Conservation (phyloP, 2,113 vertebrate species). For the Dolichotis patagonum region DNA sequence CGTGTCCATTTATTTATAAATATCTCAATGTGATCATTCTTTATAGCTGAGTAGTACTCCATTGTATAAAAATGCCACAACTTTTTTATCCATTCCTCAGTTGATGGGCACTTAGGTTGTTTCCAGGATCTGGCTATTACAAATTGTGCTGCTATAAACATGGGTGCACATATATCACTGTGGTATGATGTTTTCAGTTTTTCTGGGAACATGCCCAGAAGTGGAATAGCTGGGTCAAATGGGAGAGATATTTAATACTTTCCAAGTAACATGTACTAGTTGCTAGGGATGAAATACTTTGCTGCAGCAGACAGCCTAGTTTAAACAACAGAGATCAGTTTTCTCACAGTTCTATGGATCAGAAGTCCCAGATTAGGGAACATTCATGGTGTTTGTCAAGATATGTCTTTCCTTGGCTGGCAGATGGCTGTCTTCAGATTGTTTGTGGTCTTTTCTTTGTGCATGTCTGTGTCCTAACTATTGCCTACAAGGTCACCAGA, state of each 20-base stretch:
- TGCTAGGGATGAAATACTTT: not conserved
- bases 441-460: not conserved
- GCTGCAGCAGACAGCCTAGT: not conserved
- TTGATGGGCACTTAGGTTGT: too few species aligned
- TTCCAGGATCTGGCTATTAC: too few species aligned
- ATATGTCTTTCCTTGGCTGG: not conserved
- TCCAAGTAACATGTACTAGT: not conserved
- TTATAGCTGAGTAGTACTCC: too few species aligned
- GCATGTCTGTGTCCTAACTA: not conserved
- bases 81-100: too few species aligned
- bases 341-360: not conserved
- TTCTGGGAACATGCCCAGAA: too few species aligned
- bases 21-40: too few species aligned
- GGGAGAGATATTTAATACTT: not conserved
- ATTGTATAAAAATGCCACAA: too few species aligned
- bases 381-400: not conserved
- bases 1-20: too few species aligned
- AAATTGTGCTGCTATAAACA: too few species aligned
- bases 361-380: not conserved
- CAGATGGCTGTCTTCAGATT: not conserved
- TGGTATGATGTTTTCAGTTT: too few species aligned
- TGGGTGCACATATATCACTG: too few species aligned
- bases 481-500: not conserved
- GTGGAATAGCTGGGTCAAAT: too few species aligned
- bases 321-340: not conserved